Evolutionary conservation across 1,140 invertebrate species (phyloP).

Genomic region (Macrocentrus cingulum): DNA sequence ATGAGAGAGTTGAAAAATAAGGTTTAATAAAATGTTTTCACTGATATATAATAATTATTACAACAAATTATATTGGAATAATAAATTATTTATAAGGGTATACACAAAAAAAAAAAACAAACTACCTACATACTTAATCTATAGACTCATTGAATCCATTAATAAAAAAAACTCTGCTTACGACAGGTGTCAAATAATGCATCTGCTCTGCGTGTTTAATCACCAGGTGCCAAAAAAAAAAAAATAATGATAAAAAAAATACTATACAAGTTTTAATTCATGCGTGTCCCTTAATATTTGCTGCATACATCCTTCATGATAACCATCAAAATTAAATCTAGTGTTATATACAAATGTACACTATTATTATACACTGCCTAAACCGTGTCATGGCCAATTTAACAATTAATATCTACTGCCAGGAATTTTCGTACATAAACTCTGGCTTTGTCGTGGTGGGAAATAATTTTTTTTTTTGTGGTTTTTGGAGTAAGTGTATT

Average conservation of each 20-base stretch:
- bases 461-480: too few species aligned
- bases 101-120: slow-evolving; percentile 26
- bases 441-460: too few species aligned
- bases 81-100: slow-evolving; percentile 47
- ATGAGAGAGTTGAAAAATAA: slow-evolving; percentile 35
- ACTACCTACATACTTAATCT: slow-evolving; percentile 9
- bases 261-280: background rate
- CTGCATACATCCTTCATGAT: slow-evolving; percentile 16
- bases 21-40: slow-evolving; percentile 55
- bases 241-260: background rate
- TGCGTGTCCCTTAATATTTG: background rate
- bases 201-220: slow-evolving; percentile 13
- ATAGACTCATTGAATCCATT: too few species aligned
- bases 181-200: slow-evolving; percentile 15
- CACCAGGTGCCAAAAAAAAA: slow-evolving; percentile 20
- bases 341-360: too few species aligned
- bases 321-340: too few species aligned
- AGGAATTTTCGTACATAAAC: too few species aligned
- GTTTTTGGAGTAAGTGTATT: too few species aligned
- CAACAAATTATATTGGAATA: slow-evolving; percentile 42
- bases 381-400: slow-evolving; percentile 1
- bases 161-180: too few species aligned
- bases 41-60: slow-evolving; percentile 52
- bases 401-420: background rate
- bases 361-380: too few species aligned